phyloP scores from a whole-genome alignment of 1,140 invertebrate genomes.

The Drosophila dunni region DNA sequence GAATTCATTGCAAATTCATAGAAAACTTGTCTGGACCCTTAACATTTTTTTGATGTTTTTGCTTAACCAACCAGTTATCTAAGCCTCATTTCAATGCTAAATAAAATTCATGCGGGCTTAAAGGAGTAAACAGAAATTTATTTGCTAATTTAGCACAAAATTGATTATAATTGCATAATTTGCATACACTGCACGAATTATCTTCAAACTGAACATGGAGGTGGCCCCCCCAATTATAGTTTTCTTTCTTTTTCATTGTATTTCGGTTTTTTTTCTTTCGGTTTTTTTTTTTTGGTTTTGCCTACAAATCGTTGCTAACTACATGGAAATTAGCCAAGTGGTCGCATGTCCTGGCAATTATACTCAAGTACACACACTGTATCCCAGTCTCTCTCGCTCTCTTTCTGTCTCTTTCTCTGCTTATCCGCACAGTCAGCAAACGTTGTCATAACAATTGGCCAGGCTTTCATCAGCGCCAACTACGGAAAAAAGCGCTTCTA shows the following conservation, averaged over 20 bases:
- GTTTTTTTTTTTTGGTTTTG: neutral
- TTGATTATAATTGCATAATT: conserved; percentile 67
- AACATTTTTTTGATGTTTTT: neutral
- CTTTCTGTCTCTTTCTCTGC: neutral
- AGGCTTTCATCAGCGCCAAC: conserved; percentile 15
- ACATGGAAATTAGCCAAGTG: conserved; percentile 56
- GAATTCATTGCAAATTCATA: conserved; percentile 54
- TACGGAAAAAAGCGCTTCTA: neutral
- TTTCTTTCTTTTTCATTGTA: conserved; percentile 5
- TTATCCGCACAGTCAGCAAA: conserved; percentile 40
- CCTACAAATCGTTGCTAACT: conserved; percentile 24
- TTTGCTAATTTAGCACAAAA: conserved; percentile 64
- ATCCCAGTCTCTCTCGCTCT: neutral
- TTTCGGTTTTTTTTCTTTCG: neutral
- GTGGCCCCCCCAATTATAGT: neutral
- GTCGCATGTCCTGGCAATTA: conserved; percentile 41
- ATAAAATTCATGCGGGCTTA: neutral
- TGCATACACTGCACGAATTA: conserved; percentile 61
- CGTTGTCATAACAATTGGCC: conserved; percentile 25
- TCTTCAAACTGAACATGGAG: neutral
- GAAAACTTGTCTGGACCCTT: conserved; percentile 12
- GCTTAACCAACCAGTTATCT: conserved; percentile 9
- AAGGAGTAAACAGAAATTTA: conserved; percentile 36
- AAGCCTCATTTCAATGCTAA: conserved; percentile 9
- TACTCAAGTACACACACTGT: conserved; percentile 15